A percentile compares a stretch with the other conserved stretches of the same genome.
Conservation (phyloP, 2,888 invertebrate genomes). For the Nowickia ferox region DNA sequence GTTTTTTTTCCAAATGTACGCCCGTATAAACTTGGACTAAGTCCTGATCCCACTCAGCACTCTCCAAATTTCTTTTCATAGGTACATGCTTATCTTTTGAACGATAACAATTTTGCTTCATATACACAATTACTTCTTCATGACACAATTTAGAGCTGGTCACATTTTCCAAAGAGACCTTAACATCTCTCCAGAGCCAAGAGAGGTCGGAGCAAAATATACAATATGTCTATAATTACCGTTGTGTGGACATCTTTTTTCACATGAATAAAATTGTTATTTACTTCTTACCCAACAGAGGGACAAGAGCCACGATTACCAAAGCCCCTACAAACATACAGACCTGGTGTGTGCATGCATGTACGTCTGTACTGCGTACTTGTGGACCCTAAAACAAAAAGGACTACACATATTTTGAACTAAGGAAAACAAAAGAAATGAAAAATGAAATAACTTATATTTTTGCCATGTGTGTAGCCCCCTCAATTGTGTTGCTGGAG, state of each 20-base stretch:
- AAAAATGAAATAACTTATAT: slow-evolving; percentile 42
- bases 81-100: no score
- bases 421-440: not conserved
- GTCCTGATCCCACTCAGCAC: no score
- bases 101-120: no score
- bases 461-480: slow-evolving; percentile 30
- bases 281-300: slow-evolving; percentile 55
- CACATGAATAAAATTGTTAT: slow-evolving; percentile 74
- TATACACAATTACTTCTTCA: no score
- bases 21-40: no score
- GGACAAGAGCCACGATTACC: slow-evolving; percentile 32
- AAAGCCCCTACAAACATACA: slow-evolving; percentile 2
- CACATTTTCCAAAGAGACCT: slow-evolving; percentile 17
- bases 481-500: slow-evolving; percentile 23
- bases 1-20: no score
- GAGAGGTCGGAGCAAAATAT: slow-evolving; percentile 12
- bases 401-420: slow-evolving; percentile 7
- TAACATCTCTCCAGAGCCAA: not conserved
- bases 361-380: not conserved
- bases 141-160: slow-evolving; percentile 11
- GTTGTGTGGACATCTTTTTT: slow-evolving; percentile 74
- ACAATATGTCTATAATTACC: slow-evolving; percentile 71
- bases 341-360: not conserved
- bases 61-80: no score
- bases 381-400: not conserved